Base-by-base conservation (phyloP, 2,113 vertebrate species). In the Labrus mixtus region DNA sequence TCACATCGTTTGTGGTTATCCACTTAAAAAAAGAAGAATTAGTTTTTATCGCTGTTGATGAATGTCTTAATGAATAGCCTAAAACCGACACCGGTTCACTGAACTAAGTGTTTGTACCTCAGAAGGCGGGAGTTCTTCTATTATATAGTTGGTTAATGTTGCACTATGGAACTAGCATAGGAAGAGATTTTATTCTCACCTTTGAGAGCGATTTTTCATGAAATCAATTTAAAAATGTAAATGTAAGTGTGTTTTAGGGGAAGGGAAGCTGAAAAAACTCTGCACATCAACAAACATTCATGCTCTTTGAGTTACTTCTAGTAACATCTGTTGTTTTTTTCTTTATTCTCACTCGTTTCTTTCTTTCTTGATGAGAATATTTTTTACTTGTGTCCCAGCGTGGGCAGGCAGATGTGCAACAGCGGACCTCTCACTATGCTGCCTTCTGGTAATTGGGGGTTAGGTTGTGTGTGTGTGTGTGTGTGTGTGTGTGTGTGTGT, bases 371-470 rank as follows among this genome's bases (percentile, higher is more conserved):
- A 20, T 29, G 36, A 66, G 55, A 72, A 61, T 19, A 4, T 53
- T 58, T 51, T 33, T 54, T 66, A n/a, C 36, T n/a, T 5, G 2
- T 54, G 57, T 64, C 63, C 79, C 77, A 23, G 10, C 20, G 74
- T 65, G 60, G 64, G 23, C 53, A n/a, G 29, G 36, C 68, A 41
- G 78, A 56, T 69, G 72, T 62, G 69, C 29, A 63, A 12, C 3
- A 0, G 46, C 6, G 36, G 70, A 74, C 68, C 17, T 9, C 77
- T 73, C 13, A 63, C 76, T 76, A 76, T 2, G 62, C 36, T 78
- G 22, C 81, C 64, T 78, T 53, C 46, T 74, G 76, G 60, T 82
- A 79, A 87, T 77, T 71, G 58, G 71, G 48, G 41, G 64, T 82
- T 73, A 58, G 51, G 20, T 60, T 48, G 23, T 59, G 37, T 59